A percentile compares a stretch with the other conserved stretches of the same genome.
phyloP scores from a whole-genome alignment of 30 jellyfish, hydroid and myxozoan genomes.

The Aurelia aurita region DNA sequence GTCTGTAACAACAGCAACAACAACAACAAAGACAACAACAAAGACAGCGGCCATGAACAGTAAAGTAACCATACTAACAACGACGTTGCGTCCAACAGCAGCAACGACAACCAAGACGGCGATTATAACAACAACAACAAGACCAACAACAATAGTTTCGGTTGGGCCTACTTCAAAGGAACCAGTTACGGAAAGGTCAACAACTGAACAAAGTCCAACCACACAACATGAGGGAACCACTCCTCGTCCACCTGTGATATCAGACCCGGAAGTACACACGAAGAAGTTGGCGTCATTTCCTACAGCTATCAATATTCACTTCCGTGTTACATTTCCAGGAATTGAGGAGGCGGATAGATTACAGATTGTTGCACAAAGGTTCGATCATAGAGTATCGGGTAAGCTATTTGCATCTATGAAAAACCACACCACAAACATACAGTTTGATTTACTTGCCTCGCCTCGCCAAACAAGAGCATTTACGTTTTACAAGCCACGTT shows the following conservation, averaged over 20 bases:
- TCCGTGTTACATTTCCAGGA: conserved; percentile 55
- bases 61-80: neutral
- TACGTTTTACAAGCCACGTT: no score
- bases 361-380: conserved; percentile 58
- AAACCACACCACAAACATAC: no score
- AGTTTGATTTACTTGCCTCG: no score
- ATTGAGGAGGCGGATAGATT: conserved; percentile 34
- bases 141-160: neutral
- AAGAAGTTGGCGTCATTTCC: conserved; percentile 6
- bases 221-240: neutral
- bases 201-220: neutral
- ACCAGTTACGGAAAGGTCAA: conserved; percentile 25
- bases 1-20: neutral
- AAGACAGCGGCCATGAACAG: neutral
- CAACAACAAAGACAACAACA: neutral
- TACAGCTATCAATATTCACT: conserved; percentile 35
- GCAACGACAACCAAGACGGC: neutral
- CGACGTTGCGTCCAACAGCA: neutral
- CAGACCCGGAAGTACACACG: conserved; percentile 46
- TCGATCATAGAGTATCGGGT: conserved; percentile 17
- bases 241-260: neutral
- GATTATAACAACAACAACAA: neutral
- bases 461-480: no score
- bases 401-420: neutral
- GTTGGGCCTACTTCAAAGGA: neutral